Evolutionary conservation across 2,113 vertebrate genomes (phyloP), one percentile per base, ranked within the genome.

Genomic region (Coptodon bakossiorum): DNA sequence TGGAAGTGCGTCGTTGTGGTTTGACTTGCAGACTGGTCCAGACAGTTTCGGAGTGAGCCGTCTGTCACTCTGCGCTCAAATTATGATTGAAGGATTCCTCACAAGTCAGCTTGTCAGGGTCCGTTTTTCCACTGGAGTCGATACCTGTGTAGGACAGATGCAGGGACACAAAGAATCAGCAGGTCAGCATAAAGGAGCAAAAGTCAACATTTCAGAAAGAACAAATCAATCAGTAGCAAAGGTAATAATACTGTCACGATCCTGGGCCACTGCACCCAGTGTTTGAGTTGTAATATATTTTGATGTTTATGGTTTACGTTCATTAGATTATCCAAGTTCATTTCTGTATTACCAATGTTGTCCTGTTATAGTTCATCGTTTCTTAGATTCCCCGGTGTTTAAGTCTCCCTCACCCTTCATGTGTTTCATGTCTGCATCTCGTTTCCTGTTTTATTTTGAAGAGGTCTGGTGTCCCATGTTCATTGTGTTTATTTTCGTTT

Each of bases 121-220:
- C 71, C 48, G 34, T 83, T 91, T 87, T 80, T 71, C 92, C 66
- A n/a, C 27, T 6, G 45, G 63, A 82, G 86, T 90, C 90, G 81
- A 71, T 24, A 5, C 86, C 92, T 87, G 45, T 11, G 71, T 11
- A 29, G 93, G 88, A 89, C 88, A 91, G 73, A 94, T 96, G 94
- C 22, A 66, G 80, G 90, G 63, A 95, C 80, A 90, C 29, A 91
- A 13, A 87, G 14, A 2, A 19, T 2, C 6, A 13, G 56, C 6
- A 57, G 43, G 56, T 91, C 71, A 92, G 68, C 29, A 31, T 4
- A 7, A 27, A 19, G 19, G 22, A 56, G 52, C 22, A 78, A 29
- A 78, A 31, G 9, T 52, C 17, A 11, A 56, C 10, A 52, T 34
- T n/a, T 78, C 45, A 52, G 73, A 31, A 48, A n/a, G 24, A 17